Evolutionary conservation across 1,140 invertebrate species (phyloP).

Genomic region (Antheraea pernyi): DNA sequence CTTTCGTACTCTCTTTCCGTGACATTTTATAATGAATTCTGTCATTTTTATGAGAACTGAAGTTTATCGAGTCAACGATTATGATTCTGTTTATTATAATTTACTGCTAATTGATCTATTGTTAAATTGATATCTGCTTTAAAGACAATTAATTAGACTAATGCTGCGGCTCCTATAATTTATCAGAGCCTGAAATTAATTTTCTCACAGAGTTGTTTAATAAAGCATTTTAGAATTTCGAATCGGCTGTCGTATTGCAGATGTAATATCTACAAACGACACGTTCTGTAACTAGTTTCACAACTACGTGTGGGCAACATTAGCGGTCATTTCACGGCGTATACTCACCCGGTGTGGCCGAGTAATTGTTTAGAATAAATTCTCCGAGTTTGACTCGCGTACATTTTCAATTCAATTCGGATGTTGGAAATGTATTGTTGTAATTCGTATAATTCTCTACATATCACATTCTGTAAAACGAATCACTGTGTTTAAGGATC

Average conservation of each 20-base stretch:
- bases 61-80: neutral
- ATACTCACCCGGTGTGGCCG: neutral
- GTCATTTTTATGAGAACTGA: neutral
- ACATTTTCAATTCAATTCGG: neutral
- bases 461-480: too few relatives aligned
- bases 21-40: neutral
- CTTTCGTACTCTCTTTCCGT: neutral
- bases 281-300: too few relatives aligned
- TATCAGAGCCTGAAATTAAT: neutral
- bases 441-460: neutral
- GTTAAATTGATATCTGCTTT: neutral
- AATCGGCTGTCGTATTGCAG: too few relatives aligned
- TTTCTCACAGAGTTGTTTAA: too few relatives aligned
- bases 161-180: neutral
- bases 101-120: neutral
- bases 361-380: constrained; percentile 3
- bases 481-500: too few relatives aligned
- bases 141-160: neutral
- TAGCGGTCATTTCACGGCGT: too few relatives aligned
- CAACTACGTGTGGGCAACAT: too few relatives aligned
- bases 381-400: neutral
- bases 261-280: too few relatives aligned
- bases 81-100: neutral
- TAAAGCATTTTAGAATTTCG: too few relatives aligned
- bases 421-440: neutral